Conservation (phyloP, 2,888 invertebrate genomes). For the Protodeltote pygarga region DNA sequence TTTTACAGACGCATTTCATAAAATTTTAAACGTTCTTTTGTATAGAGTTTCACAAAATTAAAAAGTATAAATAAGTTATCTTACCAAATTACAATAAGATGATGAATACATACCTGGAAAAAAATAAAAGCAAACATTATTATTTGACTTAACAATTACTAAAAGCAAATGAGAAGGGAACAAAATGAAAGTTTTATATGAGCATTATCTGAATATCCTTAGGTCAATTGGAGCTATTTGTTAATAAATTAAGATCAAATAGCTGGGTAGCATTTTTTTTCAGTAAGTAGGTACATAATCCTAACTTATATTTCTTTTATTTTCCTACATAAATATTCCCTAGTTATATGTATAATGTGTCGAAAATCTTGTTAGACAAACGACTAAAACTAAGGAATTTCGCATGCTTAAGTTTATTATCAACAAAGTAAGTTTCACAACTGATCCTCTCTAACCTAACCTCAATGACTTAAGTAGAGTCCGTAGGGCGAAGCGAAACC, state of each 20-base stretch:
- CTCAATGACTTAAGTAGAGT: background rate
- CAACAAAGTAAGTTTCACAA: background rate
- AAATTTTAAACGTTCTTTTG: background rate
- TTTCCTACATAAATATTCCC: too few species aligned
- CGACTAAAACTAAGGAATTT: background rate
- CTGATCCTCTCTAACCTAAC: background rate
- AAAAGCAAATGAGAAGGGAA: conserved; percentile 5
- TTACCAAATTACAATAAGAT: conserved; percentile 13
- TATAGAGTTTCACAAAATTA: background rate
- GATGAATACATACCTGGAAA: conserved; percentile 53
- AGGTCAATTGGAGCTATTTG: too few species aligned
- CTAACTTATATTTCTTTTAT: too few species aligned
- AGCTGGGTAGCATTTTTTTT: too few species aligned
- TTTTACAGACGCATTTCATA: conserved; percentile 12
- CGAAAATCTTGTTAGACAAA: conserved; percentile 1
- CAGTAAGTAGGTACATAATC: too few species aligned
- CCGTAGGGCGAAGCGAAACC: background rate
- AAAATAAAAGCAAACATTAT: conserved; percentile 22
- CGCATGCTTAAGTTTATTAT: background rate
- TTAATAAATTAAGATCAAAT: too few species aligned
- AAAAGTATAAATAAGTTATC: conserved; percentile 3
- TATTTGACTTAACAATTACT: conserved; percentile 19
- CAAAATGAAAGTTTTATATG: conserved; percentile 7
- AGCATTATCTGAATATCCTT: too few species aligned
- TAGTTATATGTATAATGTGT: too few species aligned